Evolutionary conservation across 2,797 vertebrate species (phyloP).

Genomic region (Denticeps clupeoides): DNA sequence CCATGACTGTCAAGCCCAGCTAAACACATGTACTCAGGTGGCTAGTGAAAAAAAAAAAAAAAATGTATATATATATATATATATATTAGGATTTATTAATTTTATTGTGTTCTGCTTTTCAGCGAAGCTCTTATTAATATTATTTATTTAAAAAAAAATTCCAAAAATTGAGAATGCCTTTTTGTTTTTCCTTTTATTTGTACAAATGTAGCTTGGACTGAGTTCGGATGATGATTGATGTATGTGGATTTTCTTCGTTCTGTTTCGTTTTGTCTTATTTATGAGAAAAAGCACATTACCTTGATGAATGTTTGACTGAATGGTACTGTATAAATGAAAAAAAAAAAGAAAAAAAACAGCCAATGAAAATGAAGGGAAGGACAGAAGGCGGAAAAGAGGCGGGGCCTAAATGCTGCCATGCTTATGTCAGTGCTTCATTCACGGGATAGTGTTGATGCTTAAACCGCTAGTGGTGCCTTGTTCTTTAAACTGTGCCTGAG

Average conservation of each 20-base stretch:
- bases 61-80: conserved; percentile 53
- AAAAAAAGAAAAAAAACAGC: conserved; percentile 3
- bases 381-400: background rate
- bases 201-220: background rate
- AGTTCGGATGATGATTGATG: conserved; percentile 18
- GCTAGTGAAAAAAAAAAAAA: conserved; percentile 64
- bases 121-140: conserved; percentile 41
- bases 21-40: conserved; percentile 79
- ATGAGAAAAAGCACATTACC: conserved; percentile 59
- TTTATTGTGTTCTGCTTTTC: conserved; percentile 58
- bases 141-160: conserved; percentile 46
- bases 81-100: conserved; percentile 22
- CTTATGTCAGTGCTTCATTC: conserved; percentile 52
- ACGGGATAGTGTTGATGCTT: conserved; percentile 57
- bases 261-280: conserved; percentile 43
- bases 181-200: conserved; percentile 24
- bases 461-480: conserved; percentile 69
- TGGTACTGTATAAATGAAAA: conserved; percentile 24
- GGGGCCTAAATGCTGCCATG: conserved; percentile 48
- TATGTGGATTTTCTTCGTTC: conserved; percentile 27
- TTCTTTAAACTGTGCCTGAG: conserved; percentile 66
- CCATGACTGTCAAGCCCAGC: conserved; percentile 52
- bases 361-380: conserved; percentile 9
- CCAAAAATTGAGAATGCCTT: conserved; percentile 30
- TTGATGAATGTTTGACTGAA: conserved; percentile 44